Evolutionary conservation across 2,113 vertebrate genomes (phyloP), one percentile per base, ranked within the genome.

Genomic region (Ascaphus truei): DNA sequence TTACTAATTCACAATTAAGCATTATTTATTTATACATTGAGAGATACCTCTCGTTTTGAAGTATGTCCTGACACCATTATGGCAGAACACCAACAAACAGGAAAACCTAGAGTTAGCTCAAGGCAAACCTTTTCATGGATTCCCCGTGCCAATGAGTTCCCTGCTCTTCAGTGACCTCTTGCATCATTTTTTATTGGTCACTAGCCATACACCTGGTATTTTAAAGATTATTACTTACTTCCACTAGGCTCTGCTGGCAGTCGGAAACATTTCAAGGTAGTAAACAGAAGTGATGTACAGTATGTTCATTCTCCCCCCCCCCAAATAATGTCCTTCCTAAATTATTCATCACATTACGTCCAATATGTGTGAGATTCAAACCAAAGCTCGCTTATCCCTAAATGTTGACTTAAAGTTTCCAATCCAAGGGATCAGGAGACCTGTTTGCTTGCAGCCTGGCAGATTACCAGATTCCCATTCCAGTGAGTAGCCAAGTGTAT

Each of bases 161-260:
- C 48, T 12, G 8, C 48, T 23, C 20, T 51, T 51, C 3, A 25
- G n/a, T n/a, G n/a, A 51, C 47, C 2, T 25, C 22, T 25, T 23
- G 18, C n/a, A 47, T 22, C 9, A 48, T 66, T 56, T n/a, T 55
- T 31, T 43, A 43, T 57, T 67, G 64, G 52, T 27, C 4, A 16
- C 13, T 52, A 43, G 51, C 64, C 64, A 57, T 33, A 27, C 64
- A 57, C 52, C 64, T 68, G 64, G 63, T 67, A 67, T 67, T 45
- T 56, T 67, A 67, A 67, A 67, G 51, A 67, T 36, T 23, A 56
- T 23, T 31, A 55, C 51, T 67, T 3, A 33, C 51, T 67, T 67
- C 27, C n/a, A 29, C 33, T n/a, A n/a, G n/a, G n/a, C n/a, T n/a
- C n/a, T n/a, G n/a, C n/a, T 43, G 36, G 63, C 63, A 15, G 22